A percentile compares a stretch with the other conserved stretches of the same genome.
Conservation (phyloP, 2,888 invertebrate genomes). For the Rhingia campestris region DNA sequence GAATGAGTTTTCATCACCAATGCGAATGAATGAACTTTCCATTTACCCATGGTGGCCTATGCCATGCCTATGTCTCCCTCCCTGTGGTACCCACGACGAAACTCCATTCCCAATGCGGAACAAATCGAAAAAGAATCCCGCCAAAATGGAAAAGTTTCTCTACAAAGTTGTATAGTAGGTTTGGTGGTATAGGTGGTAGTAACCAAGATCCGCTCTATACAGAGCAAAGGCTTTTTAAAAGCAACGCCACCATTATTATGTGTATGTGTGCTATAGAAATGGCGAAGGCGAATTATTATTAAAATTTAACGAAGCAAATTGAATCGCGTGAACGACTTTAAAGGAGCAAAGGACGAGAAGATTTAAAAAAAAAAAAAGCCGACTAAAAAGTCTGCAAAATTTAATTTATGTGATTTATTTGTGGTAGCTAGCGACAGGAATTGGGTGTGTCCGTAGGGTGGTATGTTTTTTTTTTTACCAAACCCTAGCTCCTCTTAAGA, state of each 20-base stretch:
- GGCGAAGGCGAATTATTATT: constrained; percentile 71
- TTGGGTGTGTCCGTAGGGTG: constrained; percentile 38
- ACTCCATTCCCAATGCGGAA: constrained; percentile 60
- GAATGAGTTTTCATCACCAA: constrained; percentile 73
- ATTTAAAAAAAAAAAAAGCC: constrained; percentile 60
- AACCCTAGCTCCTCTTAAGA: constrained; percentile 7
- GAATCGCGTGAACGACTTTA: constrained; percentile 74
- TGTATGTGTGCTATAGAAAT: constrained; percentile 41
- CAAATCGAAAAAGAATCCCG: constrained; percentile 71
- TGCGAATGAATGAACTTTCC: constrained; percentile 68
- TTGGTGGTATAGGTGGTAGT: neutral
- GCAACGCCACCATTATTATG: constrained; percentile 29
- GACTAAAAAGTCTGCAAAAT: constrained; percentile 68
- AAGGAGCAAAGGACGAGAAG: constrained; percentile 67
- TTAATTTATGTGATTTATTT: constrained; percentile 73
- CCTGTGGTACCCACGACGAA: neutral
- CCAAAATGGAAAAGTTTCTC: constrained; percentile 66
- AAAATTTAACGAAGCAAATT: constrained; percentile 74
- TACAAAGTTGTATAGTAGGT: constrained; percentile 52
- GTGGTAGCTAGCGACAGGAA: constrained; percentile 57
- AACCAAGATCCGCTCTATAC: too few relatives aligned
- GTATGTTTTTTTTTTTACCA: constrained; percentile 3
- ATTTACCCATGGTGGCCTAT: constrained; percentile 5
- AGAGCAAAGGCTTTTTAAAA: constrained; percentile 17
- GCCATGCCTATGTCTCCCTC: neutral